A percentile compares a stretch with the other conserved stretches of the same genome.
Evolutionary conservation across 2,113 vertebrate genomes (phyloP).

Genomic region (Nipponia nippon): DNA sequence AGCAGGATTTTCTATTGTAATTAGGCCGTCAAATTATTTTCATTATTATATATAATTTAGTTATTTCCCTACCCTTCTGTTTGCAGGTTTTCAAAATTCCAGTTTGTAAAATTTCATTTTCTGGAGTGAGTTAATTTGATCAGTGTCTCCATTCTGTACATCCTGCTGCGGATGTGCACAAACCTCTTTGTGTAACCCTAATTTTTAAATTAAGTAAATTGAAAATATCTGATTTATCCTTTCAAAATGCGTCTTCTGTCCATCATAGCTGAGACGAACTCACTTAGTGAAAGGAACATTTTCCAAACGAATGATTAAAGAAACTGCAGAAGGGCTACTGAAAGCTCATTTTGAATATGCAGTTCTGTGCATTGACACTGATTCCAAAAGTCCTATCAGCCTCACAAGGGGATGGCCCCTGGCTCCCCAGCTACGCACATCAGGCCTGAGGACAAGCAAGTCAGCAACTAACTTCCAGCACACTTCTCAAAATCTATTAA

Average conservation of each 20-base stretch:
- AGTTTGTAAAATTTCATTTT: background rate
- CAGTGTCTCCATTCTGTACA: background rate
- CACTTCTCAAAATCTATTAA: background rate
- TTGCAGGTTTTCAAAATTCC: background rate
- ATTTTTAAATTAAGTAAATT: background rate
- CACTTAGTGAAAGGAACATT: background rate
- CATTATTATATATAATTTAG: background rate
- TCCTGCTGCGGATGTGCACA: background rate
- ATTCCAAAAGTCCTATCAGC: background rate
- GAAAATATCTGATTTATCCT: background rate
- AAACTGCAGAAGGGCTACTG: background rate
- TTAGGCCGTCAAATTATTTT: background rate
- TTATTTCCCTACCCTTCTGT: background rate
- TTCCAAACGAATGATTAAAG: background rate
- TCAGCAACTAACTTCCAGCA: background rate
- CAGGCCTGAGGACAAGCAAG: background rate
- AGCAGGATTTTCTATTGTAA: background rate
- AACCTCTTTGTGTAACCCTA: background rate
- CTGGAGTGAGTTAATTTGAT: background rate
- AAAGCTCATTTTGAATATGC: background rate
- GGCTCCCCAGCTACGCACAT: fast-evolving
- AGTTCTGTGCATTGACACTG: background rate
- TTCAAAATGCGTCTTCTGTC: background rate
- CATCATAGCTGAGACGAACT: background rate
- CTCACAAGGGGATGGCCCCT: no score